Conservation (phyloP, 2,888 invertebrate genomes). For the Xanthorhoe spadicearia region DNA sequence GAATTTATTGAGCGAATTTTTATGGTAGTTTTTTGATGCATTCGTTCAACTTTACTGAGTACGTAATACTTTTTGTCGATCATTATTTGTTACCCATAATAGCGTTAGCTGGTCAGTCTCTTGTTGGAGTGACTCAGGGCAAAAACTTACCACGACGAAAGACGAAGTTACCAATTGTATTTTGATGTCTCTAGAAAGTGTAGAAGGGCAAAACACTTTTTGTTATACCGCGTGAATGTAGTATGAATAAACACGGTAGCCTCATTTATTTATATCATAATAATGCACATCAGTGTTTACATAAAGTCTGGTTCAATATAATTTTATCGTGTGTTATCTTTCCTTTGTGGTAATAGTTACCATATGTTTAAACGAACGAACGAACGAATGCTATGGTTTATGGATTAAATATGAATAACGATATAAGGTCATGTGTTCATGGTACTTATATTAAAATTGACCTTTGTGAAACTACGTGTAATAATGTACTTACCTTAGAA, state of each 20-base stretch:
- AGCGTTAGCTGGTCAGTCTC: not conserved
- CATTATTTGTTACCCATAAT: not conserved
- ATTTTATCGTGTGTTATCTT: constrained; percentile 37
- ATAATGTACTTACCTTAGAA: not conserved
- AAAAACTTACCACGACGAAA: not conserved
- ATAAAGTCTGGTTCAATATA: constrained; percentile 27
- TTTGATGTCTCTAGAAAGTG: not conserved
- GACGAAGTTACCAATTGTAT: not conserved
- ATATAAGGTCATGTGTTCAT: not conserved
- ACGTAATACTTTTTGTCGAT: not conserved
- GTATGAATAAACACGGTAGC: not conserved
- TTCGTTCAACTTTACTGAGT: not conserved
- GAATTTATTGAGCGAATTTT: constrained; percentile 8
- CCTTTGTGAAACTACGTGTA: not conserved
- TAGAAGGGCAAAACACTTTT: not conserved
- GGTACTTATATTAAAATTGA: not conserved
- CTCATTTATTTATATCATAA: not conserved
- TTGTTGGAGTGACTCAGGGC: not conserved
- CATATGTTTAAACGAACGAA: constrained; percentile 27
- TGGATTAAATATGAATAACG: constrained; percentile 6
- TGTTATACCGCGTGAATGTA: not conserved
- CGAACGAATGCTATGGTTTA: constrained; percentile 19
- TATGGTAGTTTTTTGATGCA: not conserved
- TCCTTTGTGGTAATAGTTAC: constrained; percentile 36
- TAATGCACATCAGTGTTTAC: constrained; percentile 12